Base-by-base conservation (phyloP, 2,113 vertebrate species). In the Mola mola region DNA sequence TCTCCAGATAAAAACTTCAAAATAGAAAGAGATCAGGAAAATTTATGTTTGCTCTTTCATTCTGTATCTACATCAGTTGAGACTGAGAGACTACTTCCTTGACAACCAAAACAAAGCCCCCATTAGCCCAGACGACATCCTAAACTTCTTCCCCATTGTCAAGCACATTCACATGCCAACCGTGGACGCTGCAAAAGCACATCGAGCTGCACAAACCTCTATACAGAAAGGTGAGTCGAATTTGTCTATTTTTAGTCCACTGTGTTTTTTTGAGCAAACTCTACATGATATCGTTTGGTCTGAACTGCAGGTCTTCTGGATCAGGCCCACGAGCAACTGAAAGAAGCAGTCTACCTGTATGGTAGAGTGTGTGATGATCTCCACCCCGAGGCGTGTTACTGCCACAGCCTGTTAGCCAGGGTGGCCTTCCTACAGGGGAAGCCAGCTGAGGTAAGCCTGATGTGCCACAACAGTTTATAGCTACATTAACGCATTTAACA, bases 141-240 rank as follows among this genome's bases (percentile, higher is more conserved):
- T 94, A 26, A 93, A 93, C 84, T 83, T 94, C 50, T 86, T 93
- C 50, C 93, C 93, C 12, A 55, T 94, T n/a, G 75, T 94, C 65
- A 94, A 94, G 64, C 89, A 93, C 21, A n/a, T 93, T 37, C 52
- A 72, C 53, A 90, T 89, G 58, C 75, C 80, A 7, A 84, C 74
- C 28, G 63, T 31, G 2, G 93, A 93, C 61, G 93, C 91, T 34
- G 84, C 85, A 4, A 81, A 63, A 34, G 66, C 82, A 5, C 83
- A 83, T 20, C 20, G 11, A 10, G 82, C 86, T 20, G 93, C 89
- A 41, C 84, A 91, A 65, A 84, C 48, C 34, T 90, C 61, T 66
- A 61, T 94, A 38, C 78, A 92, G 61, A 93, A 94, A 81, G 93
- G 93, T 94, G 42, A 6, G 46, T 40, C 9, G 7, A 36, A 5